Percentiles rank a stretch among this genome's conserved stretches.
These are phyloP conservation scores for Scyliorhinus canicula DNA, from an alignment of 2,797 vertebrate species.

Conservation along the genomic window DNA sequence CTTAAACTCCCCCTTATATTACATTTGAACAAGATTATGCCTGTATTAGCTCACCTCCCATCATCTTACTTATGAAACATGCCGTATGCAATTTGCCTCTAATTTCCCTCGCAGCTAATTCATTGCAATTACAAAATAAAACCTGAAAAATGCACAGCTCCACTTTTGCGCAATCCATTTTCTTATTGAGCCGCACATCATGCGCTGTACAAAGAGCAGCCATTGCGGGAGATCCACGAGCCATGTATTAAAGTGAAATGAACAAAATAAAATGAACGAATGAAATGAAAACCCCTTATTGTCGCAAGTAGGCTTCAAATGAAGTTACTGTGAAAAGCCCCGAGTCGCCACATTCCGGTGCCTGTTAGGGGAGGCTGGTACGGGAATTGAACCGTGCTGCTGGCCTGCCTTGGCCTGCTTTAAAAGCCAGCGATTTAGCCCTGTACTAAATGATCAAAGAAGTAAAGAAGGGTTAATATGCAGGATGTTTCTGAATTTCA, in stretches of 20 bases:
- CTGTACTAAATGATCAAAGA: no score
- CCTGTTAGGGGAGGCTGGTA: no score
- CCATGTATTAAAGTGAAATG: background rate
- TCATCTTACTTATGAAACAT: background rate
- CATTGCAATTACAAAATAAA: background rate
- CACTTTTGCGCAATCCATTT: background rate
- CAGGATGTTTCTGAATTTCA: background rate
- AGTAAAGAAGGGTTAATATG: background rate
- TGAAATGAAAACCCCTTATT: no score
- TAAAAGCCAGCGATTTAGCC: no score
- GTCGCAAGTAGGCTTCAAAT: no score
- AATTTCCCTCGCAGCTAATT: background rate
- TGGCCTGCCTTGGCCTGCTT: no score
- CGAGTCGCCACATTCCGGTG: no score
- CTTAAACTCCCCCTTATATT: background rate
- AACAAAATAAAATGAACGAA: no score
- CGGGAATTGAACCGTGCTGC: no score
- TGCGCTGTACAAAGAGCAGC: no score
- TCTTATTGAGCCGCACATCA: background rate
- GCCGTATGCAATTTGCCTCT: background rate
- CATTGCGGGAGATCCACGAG: background rate
- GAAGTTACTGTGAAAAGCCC: no score
- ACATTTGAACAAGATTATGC: background rate
- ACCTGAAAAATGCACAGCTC: background rate
- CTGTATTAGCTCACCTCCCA: background rate